Conservation (phyloP, 2,888 invertebrate genomes). For the Dioctria rufipes region DNA sequence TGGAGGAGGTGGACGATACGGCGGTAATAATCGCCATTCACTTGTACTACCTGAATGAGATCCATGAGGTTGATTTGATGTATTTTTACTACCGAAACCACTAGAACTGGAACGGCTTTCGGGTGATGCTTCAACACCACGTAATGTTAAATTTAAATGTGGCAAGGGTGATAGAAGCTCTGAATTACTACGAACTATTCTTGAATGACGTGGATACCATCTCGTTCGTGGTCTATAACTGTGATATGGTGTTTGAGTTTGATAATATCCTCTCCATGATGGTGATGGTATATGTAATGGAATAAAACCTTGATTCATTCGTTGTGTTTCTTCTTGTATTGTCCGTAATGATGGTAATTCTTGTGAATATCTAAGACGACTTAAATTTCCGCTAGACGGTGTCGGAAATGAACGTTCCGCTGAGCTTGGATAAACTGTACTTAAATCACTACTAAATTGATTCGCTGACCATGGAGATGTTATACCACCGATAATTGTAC, state of each 20-base stretch:
- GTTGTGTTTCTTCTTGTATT: constrained; percentile 80
- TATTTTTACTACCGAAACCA: constrained; percentile 93
- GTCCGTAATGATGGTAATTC: constrained; percentile 81
- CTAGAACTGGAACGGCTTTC: constrained; percentile 91
- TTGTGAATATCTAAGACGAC: constrained; percentile 76
- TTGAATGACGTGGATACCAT: constrained; percentile 78
- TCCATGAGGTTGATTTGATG: constrained; percentile 83
- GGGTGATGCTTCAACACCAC: constrained; percentile 82
- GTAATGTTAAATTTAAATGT: constrained; percentile 71
- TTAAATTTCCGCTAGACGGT: constrained; percentile 76
- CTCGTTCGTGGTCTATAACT: constrained; percentile 76
- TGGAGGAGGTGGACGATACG: constrained; percentile 82
- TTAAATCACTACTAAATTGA: constrained; percentile 86
- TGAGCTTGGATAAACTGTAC: constrained; percentile 87
- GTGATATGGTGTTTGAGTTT: constrained; percentile 67
- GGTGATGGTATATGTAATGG: constrained; percentile 79
- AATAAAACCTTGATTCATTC: constrained; percentile 74
- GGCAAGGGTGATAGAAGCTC: constrained; percentile 78
- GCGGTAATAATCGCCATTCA: constrained; percentile 83
- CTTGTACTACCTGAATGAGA: constrained; percentile 82
- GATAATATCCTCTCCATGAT: constrained; percentile 72
- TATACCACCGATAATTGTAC: constrained; percentile 70
- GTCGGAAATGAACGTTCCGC: constrained; percentile 86
- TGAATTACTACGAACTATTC: constrained; percentile 78
- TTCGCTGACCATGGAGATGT: constrained; percentile 80